phyloP scores from a whole-genome alignment of 2,797 vertebrate genomes.

The Phrynocephalus forsythii region DNA sequence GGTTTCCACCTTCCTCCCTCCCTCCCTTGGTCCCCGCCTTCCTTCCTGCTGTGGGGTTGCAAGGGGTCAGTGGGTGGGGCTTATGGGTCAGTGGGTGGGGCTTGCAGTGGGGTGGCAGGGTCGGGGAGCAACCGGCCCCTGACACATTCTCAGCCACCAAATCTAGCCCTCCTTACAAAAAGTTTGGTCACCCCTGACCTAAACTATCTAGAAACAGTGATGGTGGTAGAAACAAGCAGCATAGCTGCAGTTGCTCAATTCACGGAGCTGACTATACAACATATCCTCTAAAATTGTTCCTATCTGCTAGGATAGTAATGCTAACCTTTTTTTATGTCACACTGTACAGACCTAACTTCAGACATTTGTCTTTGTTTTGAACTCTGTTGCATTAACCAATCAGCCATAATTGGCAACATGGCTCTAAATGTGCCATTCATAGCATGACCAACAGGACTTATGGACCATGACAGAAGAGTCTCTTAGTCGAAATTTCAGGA shows the following conservation, averaged over 20 bases:
- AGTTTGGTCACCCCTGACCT: not conserved
- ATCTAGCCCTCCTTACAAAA: no score
- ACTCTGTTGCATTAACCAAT: not conserved
- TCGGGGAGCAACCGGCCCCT: no score
- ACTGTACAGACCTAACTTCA: not conserved
- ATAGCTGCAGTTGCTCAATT: not conserved
- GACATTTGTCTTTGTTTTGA: not conserved
- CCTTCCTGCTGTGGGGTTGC: no score
- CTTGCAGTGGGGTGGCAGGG: no score
- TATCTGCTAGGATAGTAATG: not conserved
- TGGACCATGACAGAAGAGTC: no score
- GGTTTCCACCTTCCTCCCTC: no score
- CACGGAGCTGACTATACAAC: not conserved
- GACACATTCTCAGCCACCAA: no score
- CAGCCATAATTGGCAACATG: not conserved
- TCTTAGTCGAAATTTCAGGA: no score
- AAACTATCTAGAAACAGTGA: conserved; percentile 19
- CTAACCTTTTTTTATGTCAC: not conserved
- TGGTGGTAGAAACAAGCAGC: not conserved
- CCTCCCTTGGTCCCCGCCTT: no score
- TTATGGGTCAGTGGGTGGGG: no score
- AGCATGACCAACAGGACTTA: not conserved
- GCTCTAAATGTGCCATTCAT: not conserved
- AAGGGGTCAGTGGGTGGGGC: no score
- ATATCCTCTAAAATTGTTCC: not conserved